Evolutionary conservation across 2,113 vertebrate genomes (phyloP), one percentile per base, ranked within the genome.

Genomic region (Ammodytes dubius): DNA sequence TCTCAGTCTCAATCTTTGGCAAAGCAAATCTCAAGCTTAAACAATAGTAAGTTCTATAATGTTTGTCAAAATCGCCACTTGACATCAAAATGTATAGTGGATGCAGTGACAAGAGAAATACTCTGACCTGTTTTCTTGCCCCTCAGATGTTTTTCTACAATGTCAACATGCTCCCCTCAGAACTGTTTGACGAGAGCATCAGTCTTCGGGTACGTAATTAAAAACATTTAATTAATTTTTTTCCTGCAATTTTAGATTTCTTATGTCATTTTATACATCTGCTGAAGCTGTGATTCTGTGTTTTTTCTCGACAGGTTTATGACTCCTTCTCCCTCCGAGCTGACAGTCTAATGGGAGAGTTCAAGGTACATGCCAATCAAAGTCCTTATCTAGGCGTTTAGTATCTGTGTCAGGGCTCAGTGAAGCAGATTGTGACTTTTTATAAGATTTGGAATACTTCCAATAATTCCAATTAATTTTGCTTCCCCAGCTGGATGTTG

Each of bases 101-200:
- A 67, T 43, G 15, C 9, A 17, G 35, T 57, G 15, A 73, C 3
- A 19, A 8, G 12, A 50, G 15, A 77, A 42, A 50, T 17, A 11
- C 0, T 61, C 3, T 63, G 4, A 13, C 3, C 58, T 57, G 14
- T 57, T 60, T 79, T 27, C 27, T 7, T 85, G 35, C 76, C 76
- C 42, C 7, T 57, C 92, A 99, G 98, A 94, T 97, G 35, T 98
- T 99, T 92, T 99, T 97, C 96, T 99, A 97, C 95, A 99, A 99
- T n/a, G 91, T 99, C 7, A 97, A 97, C 87, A 97, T 97, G 94
- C 95, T 97, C 42, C 97, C 97, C 58, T 95, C 95, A 64, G 97
- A 99, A 53, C 81, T 99, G 70, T 96, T 99, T 78, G 98, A 99
- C 71, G 97, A 99, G 89, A 95, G 94, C 66, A 88, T 99, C 76